Evolutionary conservation across 2,797 vertebrate genomes (phyloP), one percentile per base, ranked within the genome.

Genomic region (Fundulus diaphanus): DNA sequence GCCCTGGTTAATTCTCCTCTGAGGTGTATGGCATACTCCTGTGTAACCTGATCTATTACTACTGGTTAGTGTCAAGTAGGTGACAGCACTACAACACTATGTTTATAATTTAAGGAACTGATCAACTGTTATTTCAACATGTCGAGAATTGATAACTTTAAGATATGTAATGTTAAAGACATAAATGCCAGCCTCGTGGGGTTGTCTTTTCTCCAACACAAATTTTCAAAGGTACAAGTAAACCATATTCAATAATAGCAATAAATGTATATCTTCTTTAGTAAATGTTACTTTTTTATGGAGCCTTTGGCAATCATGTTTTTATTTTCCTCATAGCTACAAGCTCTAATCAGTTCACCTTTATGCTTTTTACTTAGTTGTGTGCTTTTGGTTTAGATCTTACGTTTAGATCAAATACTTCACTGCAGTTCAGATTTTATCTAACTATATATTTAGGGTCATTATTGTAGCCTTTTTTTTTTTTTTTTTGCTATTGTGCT

Each of bases 1-100:
- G 31, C 66, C 75, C 35, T 42, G 22, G 48, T 68, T 65, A 59
- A 37, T 65, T 69, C 61, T 40, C 81, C 67, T 77, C 61, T 46
- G 27, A 78, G 68, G 48, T 76, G 33, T 65, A 6, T 52, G 51
- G 9, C 44, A 12, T 73, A 65, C 24, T 27, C 24, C 24, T 52
- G 24, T 42, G 27, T 51, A 15, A 24, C 8, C 9, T 15, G 12
- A 37, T 52, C 29, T 35, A 11, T 27, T 75, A 11, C 9, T 29
- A 9, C 33, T 52, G n/a, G 66, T 31, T 74, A 20, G 5, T 71
- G n/a, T 74, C 57, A 73, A 20, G n/a, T 52, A 18, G 22, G 70
- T 49, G 46, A 24, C 67, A 49, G 5, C 37, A 13, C 5, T 65
- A 42, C 2, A 51, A 52, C 44, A 48, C 51, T 29, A 67, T 13